Conservation (phyloP, 2,797 vertebrate species). For the Pelochelys cantorii region DNA sequence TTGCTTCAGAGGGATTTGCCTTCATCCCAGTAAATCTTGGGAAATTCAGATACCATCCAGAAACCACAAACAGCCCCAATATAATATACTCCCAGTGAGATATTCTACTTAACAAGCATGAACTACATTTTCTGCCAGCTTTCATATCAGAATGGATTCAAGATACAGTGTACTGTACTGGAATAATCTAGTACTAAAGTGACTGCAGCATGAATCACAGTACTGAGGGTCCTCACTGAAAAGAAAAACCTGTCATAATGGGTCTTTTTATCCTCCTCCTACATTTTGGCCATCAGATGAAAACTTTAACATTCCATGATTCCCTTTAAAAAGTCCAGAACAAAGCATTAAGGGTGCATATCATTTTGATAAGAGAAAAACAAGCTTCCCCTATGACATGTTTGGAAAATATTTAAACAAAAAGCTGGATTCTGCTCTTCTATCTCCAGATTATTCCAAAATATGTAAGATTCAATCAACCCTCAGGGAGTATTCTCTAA, state of each 20-base stretch:
- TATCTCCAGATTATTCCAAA: background rate
- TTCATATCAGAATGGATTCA: background rate
- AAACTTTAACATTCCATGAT: background rate
- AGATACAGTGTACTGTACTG: background rate
- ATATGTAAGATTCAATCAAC: background rate
- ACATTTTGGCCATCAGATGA: background rate
- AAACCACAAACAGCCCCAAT: slow-evolving; percentile 16
- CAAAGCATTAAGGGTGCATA: background rate
- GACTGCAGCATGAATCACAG: background rate
- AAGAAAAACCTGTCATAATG: background rate
- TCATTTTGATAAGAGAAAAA: background rate
- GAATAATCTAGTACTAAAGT: background rate
- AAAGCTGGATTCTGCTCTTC: background rate
- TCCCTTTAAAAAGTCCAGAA: background rate
- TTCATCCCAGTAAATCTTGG: slow-evolving; percentile 39
- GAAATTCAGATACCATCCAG: slow-evolving; percentile 27
- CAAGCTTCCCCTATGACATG: background rate
- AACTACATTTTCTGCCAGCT: background rate
- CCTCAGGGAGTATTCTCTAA: background rate
- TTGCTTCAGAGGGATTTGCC: background rate
- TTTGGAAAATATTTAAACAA: background rate
- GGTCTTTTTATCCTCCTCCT: background rate
- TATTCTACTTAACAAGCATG: background rate
- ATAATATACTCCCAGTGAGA: background rate
- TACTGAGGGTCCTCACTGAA: background rate